Percentiles rank a stretch among this genome's conserved stretches.
Evolutionary conservation across 2,113 vertebrate genomes (phyloP).

Genomic region (Salvator merianae): DNA sequence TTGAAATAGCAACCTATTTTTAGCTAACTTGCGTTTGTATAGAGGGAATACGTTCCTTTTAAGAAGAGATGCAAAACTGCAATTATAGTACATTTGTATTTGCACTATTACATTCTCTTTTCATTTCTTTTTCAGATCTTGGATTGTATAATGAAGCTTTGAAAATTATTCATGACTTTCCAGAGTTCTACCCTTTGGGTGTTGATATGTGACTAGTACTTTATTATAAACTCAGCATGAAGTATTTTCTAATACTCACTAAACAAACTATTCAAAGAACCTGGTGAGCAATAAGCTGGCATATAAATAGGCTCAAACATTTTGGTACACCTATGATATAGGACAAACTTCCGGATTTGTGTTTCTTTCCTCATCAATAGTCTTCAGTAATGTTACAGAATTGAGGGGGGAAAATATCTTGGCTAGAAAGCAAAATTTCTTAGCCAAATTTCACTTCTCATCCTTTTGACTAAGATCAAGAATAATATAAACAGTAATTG

Average conservation of each 20-base stretch:
- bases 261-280: constrained; percentile 10
- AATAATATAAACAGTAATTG: no score
- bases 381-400: not conserved
- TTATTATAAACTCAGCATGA: constrained; percentile 7
- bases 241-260: not conserved
- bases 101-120: constrained; percentile 11
- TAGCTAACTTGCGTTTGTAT: not conserved
- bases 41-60: not conserved
- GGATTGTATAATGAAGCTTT: constrained; percentile 91
- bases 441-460: no score
- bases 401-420: not conserved
- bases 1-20: not conserved
- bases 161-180: constrained; percentile 90
- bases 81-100: not conserved
- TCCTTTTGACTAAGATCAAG: no score
- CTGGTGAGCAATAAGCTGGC: constrained; percentile 1
- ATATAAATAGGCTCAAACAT: not conserved
- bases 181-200: constrained; percentile 86
- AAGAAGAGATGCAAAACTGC: not conserved
- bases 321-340: not conserved
- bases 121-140: constrained; percentile 80
- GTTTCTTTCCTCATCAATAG: not conserved
- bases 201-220: constrained; percentile 61
- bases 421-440: not conserved
- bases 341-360: not conserved